A percentile compares a stretch with the other conserved stretches of the same genome.
These are phyloP conservation scores for Cremastinae sp. DNA, from an alignment of 2,888 invertebrate species.

Conservation along the genomic window DNA sequence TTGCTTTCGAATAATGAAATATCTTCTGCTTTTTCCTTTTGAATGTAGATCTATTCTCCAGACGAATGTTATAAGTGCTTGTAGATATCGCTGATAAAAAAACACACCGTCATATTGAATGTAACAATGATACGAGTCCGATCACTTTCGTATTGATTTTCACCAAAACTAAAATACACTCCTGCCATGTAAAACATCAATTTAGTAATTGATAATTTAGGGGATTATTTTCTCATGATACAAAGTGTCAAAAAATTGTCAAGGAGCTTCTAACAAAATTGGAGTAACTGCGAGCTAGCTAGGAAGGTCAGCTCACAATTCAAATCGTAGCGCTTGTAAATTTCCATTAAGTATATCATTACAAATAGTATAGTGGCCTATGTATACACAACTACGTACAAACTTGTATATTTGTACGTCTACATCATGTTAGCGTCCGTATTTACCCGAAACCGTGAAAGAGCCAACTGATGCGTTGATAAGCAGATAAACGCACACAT, in stretches of 20 bases:
- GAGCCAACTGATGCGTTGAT: slow-evolving; percentile 31
- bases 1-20: slow-evolving; percentile 50
- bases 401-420: neutral
- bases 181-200: no score
- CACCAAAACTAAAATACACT: no score
- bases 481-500: slow-evolving; percentile 30
- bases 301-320: slow-evolving; percentile 2
- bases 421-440: slow-evolving; percentile 19
- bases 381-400: neutral
- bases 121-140: no score
- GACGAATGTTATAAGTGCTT: no score
- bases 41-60: no score
- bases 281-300: slow-evolving; percentile 35
- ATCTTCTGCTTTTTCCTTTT: slow-evolving; percentile 22
- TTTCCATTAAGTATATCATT: slow-evolving; percentile 26
- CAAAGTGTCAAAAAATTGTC: neutral
- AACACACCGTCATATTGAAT: neutral
- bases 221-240: no score
- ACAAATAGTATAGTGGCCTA: slow-evolving; percentile 7
- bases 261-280: slow-evolving; percentile 18
- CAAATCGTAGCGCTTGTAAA: slow-evolving; percentile 10
- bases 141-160: slow-evolving; percentile 12
- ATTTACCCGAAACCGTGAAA: slow-evolving; percentile 44
- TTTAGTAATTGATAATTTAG: no score
- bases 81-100: neutral